Evolutionary conservation across 2,113 vertebrate species (phyloP).

Genomic region (Myodes glareolus): DNA sequence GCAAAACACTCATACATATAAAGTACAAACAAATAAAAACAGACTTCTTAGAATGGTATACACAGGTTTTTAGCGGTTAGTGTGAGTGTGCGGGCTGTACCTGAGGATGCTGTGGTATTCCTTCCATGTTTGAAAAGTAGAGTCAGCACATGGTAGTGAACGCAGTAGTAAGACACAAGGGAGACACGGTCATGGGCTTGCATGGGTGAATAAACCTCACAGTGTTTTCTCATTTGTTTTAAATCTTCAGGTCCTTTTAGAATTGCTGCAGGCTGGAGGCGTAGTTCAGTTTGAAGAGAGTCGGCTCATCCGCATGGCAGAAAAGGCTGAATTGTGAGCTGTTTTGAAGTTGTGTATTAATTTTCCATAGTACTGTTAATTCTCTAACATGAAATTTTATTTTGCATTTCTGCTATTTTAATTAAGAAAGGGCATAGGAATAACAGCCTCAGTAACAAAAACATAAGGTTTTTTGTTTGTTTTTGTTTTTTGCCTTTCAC

Average conservation of each 20-base stretch:
- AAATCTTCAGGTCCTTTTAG: constrained; percentile 92
- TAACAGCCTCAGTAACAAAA: neutral
- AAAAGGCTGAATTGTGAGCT: constrained; percentile 98
- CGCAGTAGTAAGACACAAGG: neutral
- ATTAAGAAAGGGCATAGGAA: constrained; percentile 25
- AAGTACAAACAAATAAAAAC: neutral
- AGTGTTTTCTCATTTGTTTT: constrained; percentile 61
- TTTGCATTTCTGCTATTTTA: constrained; percentile 10
- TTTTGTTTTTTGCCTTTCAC: constrained; percentile 43
- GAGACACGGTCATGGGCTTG: neutral
- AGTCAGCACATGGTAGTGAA: neutral
- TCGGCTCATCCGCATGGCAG: constrained; percentile 92
- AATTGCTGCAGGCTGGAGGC: constrained; percentile 96
- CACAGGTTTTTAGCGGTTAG: neutral
- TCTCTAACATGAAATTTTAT: constrained; percentile 48
- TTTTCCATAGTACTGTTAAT: constrained; percentile 28
- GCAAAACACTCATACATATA: neutral
- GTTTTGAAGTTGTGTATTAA: constrained; percentile 10
- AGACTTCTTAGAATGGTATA: constrained; percentile 1
- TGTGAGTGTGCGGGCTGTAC: neutral
- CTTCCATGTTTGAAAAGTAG: constrained; percentile 6
- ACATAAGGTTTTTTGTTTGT: neutral
- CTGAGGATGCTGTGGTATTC: neutral
- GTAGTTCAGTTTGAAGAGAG: constrained; percentile 96
- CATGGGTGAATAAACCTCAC: neutral